A percentile compares a stretch with the other conserved stretches of the same genome.
These are phyloP conservation scores for Megaptera novaeangliae DNA, from an alignment of 2,113 vertebrate genomes.

Conservation along the genomic window DNA sequence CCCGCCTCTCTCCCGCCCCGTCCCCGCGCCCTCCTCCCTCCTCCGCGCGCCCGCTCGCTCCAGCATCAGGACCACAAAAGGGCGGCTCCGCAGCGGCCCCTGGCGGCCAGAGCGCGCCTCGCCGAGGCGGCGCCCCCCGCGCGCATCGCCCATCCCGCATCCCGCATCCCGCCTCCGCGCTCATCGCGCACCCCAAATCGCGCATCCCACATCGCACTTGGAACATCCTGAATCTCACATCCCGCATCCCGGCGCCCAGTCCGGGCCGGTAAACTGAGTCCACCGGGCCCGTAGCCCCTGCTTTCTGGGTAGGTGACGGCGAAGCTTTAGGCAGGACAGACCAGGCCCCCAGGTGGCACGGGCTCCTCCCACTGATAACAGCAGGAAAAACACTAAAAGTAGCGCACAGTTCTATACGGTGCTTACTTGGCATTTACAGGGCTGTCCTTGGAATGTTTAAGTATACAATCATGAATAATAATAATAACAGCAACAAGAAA, in stretches of 20 bases:
- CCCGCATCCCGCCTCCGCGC: neutral
- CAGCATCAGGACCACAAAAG: conserved; percentile 77
- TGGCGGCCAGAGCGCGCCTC: neutral
- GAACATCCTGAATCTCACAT: neutral
- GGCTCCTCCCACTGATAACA: neutral
- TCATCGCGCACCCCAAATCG: neutral
- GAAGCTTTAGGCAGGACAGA: neutral
- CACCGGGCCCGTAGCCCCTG: neutral
- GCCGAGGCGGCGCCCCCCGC: neutral
- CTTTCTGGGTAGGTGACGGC: neutral
- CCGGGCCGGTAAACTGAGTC: neutral
- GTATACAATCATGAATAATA: neutral
- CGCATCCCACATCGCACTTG: neutral
- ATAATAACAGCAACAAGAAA: neutral
- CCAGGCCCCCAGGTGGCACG: neutral
- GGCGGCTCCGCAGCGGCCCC: conserved; percentile 70
- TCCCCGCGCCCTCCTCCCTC: conserved; percentile 12
- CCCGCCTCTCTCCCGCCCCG: conserved; percentile 37
- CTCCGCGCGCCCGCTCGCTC: conserved; percentile 36
- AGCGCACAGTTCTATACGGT: accelerated
- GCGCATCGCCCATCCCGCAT: neutral
- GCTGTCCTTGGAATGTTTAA: neutral
- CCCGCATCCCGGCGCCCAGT: neutral
- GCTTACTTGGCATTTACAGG: neutral
- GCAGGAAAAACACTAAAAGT: neutral